Base-by-base conservation (phyloP, 2,888 invertebrate genomes). In the Synergus japonicus region DNA sequence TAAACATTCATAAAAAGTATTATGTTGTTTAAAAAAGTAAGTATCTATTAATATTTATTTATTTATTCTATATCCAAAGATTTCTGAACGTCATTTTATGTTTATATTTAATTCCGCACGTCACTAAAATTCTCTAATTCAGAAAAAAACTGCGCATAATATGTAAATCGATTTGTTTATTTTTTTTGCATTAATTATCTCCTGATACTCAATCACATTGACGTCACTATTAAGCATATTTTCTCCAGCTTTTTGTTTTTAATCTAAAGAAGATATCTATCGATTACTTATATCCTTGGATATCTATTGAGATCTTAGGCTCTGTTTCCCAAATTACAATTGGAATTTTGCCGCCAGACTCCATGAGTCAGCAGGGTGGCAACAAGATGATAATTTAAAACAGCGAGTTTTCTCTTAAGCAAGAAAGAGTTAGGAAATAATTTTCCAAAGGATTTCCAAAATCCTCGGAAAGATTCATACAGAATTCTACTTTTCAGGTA, bases 401-500 rank as follows among this genome's bases (percentile, higher is more conserved):
- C n/a, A 54, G 8, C 7, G n/a, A n/a, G 4, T 54, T 54, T 0
- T n/a, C n/a, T 9, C 9, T n/a, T 37, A 4, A 5, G 37, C 18
- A 9, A 1, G 41, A 4, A 65, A 65, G n/a, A 65, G 15, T 15
- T 15, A 3, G 15, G 15, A n/a, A 49, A 49, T 5, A 15, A 49
- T 49, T 49, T 49, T 49, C 1, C 15, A 5, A 13, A 15, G 8
- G 18, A n/a, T 58, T 18, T 18, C n/a, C n/a, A 1, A 18, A 58
- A 9, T 9, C 9, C n/a, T 18, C 15, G 2, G 18, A 18, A 58
- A 69, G 44, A 37, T 37, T 4, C 29, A 46, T 49, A 37, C 3
- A 8, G 10, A 46, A 29, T 49, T 15, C 46, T 37, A 49, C 54
- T 37, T 73, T 73, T 29, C 73, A 29, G 73, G 73, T 73, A 73